These are phyloP conservation scores for Rugalucina vietnamica DNA, from an alignment of 2,888 invertebrate species.

Conservation along the genomic window DNA sequence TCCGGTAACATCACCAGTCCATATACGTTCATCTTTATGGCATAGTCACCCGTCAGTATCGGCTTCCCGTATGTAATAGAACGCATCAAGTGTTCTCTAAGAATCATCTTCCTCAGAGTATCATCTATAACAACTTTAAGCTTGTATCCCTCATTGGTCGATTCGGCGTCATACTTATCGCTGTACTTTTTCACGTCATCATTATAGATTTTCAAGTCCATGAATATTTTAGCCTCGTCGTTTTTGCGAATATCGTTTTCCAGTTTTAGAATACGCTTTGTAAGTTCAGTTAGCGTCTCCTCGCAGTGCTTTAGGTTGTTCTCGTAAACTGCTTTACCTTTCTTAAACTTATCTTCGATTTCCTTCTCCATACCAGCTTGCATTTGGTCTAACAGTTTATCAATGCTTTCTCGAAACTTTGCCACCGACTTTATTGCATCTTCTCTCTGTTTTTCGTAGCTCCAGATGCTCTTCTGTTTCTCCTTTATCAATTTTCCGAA, in stretches of 20 bases:
- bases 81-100: not conserved
- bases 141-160: not conserved
- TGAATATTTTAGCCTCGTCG: not conserved
- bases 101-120: not conserved
- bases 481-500: constrained; percentile 2
- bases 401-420: not conserved
- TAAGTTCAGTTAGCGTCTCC: not conserved
- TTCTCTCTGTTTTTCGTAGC: constrained; percentile 2
- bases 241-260: constrained; percentile 1
- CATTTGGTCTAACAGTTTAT: not conserved
- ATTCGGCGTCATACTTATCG: not conserved
- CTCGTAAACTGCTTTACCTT: not conserved
- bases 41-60: not conserved
- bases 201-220: constrained; percentile 4
- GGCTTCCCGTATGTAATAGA: not conserved
- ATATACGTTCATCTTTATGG: not conserved
- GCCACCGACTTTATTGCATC: not conserved
- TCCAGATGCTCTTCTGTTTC: constrained; percentile 1
- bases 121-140: not conserved
- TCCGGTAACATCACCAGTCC: not conserved
- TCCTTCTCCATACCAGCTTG: not conserved
- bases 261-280: not conserved
- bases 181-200: not conserved
- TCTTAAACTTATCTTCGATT: not conserved
- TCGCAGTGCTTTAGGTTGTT: not conserved